Base-by-base conservation (phyloP, 2,797 vertebrate species). In the Adelosebastes latens region DNA sequence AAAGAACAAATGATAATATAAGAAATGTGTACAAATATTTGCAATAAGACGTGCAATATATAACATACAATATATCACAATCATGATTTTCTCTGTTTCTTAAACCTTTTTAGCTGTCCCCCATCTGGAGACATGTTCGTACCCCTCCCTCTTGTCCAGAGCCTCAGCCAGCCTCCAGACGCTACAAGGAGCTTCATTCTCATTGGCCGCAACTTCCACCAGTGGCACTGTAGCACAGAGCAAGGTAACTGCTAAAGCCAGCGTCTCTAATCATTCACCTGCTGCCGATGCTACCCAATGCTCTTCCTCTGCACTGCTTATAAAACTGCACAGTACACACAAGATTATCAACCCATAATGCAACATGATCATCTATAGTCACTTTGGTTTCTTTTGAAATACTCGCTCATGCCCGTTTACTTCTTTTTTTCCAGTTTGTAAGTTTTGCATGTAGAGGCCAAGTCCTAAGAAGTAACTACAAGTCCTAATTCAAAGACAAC, bases 181-280 rank as follows among this genome's bases (percentile, higher is more conserved):
- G 72, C 94, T 0, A 83, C 95, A 42, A 95, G 96, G 55, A 97
- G 95, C 84, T 97, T 99, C 79, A 95, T 97, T 64, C 94, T 99
- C 58, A 94, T 98, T 72, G 98, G 98, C 20, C 97, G 98, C 42
- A 99, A 97, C 93, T 98, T 99, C 81, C 95, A 96, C 24, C 98
- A 99, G 88, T 99, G 98, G 98, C 97, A 96, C 70, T 97, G 95
- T 86, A 98, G 96, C 93, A 97, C 97, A 1, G 97, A 98, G 70
- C 97, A 96, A 94, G 98, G 98, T 98, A 94, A 92, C 81, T 16
- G 2, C 25, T 53, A 3, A 11, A 13, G 2, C 24, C 25, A 39
- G 29, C 5, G 13, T 76, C 49, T 29, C 2, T 39, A 3, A 11
- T 6, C 16, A 22, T 16, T 49, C 25, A 39, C 9, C 24, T 22